phyloP scores from a whole-genome alignment of 1,140 invertebrate genomes.

The Pseudomyrmex flavicornis region DNA sequence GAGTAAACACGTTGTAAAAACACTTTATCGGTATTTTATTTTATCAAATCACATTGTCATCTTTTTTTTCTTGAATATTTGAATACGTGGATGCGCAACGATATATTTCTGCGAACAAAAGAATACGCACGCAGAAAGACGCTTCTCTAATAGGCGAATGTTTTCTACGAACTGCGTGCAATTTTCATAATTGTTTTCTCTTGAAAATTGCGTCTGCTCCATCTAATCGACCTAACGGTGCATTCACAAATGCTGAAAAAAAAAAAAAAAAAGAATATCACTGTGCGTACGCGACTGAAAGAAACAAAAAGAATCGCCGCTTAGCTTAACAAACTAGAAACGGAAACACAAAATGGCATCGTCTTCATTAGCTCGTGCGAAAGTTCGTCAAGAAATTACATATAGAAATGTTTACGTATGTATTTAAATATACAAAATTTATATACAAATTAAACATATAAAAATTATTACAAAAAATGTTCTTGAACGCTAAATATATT shows the following conservation, averaged over 20 bases:
- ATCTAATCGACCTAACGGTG: constrained; percentile 63
- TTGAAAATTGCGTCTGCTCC: constrained; percentile 47
- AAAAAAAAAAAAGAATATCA: constrained; percentile 6
- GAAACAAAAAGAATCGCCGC: background rate
- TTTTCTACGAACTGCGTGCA: constrained; percentile 42
- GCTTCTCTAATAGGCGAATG: background rate
- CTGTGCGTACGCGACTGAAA: background rate
- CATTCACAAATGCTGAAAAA: constrained; percentile 13
- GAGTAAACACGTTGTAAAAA: too few species aligned
- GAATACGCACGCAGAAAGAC: constrained; percentile 3
- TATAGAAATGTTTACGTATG: constrained; percentile 1
- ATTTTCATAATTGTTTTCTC: constrained; percentile 53
- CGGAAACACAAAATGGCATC: constrained; percentile 69
- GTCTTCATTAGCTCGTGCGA: constrained; percentile 21
- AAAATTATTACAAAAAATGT: background rate
- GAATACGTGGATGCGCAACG: constrained; percentile 11
- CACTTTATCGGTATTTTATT: constrained; percentile 24
- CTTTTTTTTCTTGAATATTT: constrained; percentile 3
- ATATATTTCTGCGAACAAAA: constrained; percentile 38
- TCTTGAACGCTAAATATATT: too few species aligned
- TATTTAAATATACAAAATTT: background rate
- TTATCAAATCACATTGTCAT: constrained; percentile 49
- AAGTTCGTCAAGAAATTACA: constrained; percentile 7
- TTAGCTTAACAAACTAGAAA: constrained; percentile 74
- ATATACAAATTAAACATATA: too few species aligned